Evolutionary conservation across 2,888 invertebrate species (phyloP), one percentile per base, ranked within the genome.

Genomic region (Pristionchus arcanus): DNA sequence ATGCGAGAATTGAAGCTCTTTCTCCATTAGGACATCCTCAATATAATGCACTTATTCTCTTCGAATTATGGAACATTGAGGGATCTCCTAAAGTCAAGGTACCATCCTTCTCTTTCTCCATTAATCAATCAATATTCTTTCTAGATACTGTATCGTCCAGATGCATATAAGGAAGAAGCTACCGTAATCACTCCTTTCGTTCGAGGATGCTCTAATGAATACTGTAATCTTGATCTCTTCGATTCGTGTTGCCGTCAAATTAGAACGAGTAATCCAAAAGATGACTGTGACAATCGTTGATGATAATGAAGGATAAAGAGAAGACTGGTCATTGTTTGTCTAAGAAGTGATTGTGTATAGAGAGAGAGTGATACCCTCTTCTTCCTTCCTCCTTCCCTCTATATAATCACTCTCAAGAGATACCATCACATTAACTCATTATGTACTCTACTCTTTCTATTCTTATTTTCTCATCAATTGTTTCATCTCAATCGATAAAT

Each of bases 241-340:
- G 84, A 84, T 84, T 55, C 53, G 31, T 84, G 84, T 55, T 84
- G 84, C 25, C 53, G 84, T 49, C 59, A 85, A 59, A 85, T 85
- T 59, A 34, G 84, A 85, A 85, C 84, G 55, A 85, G 84, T 85
- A 85, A 85, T 85, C 84, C 84, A 34, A 59, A 59, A 59, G 84
- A 85, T 34, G 59, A 59, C 19, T 85, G 84, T 84, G 84, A 84
- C 31, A 84, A 84, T 84, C 55, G 53, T 28, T 84, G 55, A 84
- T 84, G 55, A 84, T 84, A 85, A 31, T 7, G 81, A 81, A 16
- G 74, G 49, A 81, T 49, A 53, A 81, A 81, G 74, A 9, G 7
- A 31, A 68, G 74, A 74, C 74, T 74, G 74, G 49, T 49, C 49
- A 81, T 81, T 81, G 81, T 81, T 81, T 81, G 81, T 5, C 49